A percentile compares a stretch with the other conserved stretches of the same genome.
These are phyloP conservation scores for Takifugu bimaculatus DNA, from an alignment of 2,113 vertebrate genomes.

Conservation along the genomic window DNA sequence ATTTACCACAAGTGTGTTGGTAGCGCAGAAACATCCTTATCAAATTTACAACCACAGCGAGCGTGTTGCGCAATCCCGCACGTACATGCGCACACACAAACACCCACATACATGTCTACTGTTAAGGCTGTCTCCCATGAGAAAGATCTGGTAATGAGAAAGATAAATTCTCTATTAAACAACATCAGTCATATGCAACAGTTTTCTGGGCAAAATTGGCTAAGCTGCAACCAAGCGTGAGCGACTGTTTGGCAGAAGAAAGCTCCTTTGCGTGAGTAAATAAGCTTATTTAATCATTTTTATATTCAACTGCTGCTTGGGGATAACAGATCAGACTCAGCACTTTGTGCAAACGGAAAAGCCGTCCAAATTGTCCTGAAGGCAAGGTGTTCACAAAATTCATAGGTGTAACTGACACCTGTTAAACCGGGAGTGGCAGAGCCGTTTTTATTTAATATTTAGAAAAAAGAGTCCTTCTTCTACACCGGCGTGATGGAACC, in stretches of 20 bases:
- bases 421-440: neutral
- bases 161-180: no score
- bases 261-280: no score
- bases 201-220: no score
- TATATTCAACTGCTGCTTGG: neutral
- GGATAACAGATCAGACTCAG: neutral
- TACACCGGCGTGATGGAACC: constrained; percentile 1
- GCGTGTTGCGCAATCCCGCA: constrained; percentile 40
- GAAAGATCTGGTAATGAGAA: no score
- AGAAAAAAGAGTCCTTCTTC: neutral
- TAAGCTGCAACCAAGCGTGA: no score
- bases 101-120: neutral
- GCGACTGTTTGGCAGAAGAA: no score
- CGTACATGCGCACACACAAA: neutral
- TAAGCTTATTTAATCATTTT: no score
- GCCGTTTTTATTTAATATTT: neutral
- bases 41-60: constrained; percentile 51
- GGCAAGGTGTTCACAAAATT: neutral
- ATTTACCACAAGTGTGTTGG: constrained; percentile 54
- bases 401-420: neutral
- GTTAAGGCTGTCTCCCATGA: no score
- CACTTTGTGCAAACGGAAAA: neutral
- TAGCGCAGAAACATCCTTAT: constrained; percentile 50
- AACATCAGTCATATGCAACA: no score
- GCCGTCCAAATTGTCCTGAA: neutral